A percentile compares a stretch with the other conserved stretches of the same genome.
Conservation (phyloP, 2,888 invertebrate genomes). For the Serrognathus titanus region DNA sequence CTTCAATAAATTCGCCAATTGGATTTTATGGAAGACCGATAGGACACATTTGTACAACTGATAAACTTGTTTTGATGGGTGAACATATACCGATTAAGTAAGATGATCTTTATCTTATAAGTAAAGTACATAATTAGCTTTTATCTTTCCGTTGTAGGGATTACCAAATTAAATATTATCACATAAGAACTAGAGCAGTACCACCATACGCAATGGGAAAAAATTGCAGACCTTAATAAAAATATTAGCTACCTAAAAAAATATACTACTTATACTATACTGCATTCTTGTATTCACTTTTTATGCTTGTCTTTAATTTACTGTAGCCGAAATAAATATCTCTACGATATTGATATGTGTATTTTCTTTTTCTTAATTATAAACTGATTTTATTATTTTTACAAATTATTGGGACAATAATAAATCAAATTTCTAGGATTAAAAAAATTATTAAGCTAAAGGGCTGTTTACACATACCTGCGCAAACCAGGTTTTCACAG, state of each 20-base stretch:
- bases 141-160: constrained; percentile 43
- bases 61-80: constrained; percentile 16
- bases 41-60: constrained; percentile 39
- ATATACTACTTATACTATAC: too few species aligned
- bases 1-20: constrained; percentile 52
- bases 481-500: too few species aligned
- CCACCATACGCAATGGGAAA: constrained; percentile 49
- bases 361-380: too few species aligned
- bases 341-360: too few species aligned
- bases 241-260: background rate
- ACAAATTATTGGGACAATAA: too few species aligned
- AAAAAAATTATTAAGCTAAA: too few species aligned
- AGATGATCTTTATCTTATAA: constrained; percentile 42
- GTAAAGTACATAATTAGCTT: constrained; percentile 41
- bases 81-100: constrained; percentile 7
- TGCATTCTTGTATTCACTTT: too few species aligned
- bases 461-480: too few species aligned
- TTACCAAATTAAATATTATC: constrained; percentile 47
- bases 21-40: constrained; percentile 57
- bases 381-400: too few species aligned
- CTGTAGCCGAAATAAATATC: too few species aligned
- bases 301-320: too few species aligned
- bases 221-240: background rate
- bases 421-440: too few species aligned
- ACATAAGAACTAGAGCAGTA: constrained; percentile 51